Base-by-base conservation (phyloP, 2,797 vertebrate species). In the Melanotaenia parkinsoni region DNA sequence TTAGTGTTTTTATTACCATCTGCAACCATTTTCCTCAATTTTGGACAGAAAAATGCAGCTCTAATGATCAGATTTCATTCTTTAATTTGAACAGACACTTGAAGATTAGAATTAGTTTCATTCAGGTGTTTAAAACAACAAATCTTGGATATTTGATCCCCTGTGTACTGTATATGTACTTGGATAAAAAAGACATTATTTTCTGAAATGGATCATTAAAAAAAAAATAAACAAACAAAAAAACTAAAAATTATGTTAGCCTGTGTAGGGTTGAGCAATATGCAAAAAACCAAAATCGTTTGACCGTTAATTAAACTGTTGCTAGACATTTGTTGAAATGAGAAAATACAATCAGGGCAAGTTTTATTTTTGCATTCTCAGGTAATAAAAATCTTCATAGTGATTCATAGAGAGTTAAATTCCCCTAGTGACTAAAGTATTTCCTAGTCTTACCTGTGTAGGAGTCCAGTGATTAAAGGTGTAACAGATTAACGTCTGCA, bases 81-180 rank as follows among this genome's bases (percentile, higher is more conserved):
- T 72, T 74, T 74, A 6, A 70, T 80, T 82, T 80, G 37, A 65
- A 63, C 22, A 47, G 30, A 67, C 54, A 11, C 33, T 59, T 37
- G 9, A 56, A 47, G 53, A 33, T 20, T 10, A 28, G 24, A 26
- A 65, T 67, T 47, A 50, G 61, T 47, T 71, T 83, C 8, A 20
- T 24, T 67, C n/a, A 24, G 57, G 64, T 77, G 79, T 74, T 24
- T 3, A 40, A 32, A 45, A 66, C 50, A 79, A 66, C 7, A 69
- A 72, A 65, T 73, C 38, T 53, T 60, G 4, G 22, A 62, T 30
- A 56, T 72, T 72, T 70, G 45, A 47, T 33, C 12, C 45, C 2
- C 6, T 47, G 45, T n/a, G 18, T 47, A 47, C 18, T 20, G 5
- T 45, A 45, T 18, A 20, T 45, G 45, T 47, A 47, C 18, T 20